Evolutionary conservation across 2,113 vertebrate genomes (phyloP), one percentile per base, ranked within the genome.

Genomic region (Cyrtonyx montezumae): DNA sequence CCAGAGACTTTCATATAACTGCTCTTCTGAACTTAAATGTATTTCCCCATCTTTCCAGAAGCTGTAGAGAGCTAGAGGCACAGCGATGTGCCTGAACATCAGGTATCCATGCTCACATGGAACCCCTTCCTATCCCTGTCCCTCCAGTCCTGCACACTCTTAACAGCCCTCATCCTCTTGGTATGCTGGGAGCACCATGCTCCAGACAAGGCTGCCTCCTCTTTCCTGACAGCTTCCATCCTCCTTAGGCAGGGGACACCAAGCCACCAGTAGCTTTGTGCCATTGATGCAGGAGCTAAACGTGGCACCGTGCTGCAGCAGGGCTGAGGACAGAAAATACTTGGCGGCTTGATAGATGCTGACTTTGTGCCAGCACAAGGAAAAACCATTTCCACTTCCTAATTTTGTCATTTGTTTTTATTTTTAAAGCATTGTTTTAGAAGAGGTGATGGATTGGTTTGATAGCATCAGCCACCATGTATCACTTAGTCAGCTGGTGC

Each of bases 21-120:
- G 85, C 42, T 19, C 55, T 34, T 74, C 48, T 53, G 45, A 82
- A 59, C 37, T 81, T n/a, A 69, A 46, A 3, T 0, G 0, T 1
- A 1, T 22, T 81, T 67, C 51, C 42, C 9, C 4, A 8, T 19
- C 9, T 70, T 42, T 42, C 15, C 17, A 61, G 30, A 90, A 87
- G 22, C 23, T 45, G 36, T 85, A 66, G 36, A 87, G 42, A 75
- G n/a, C 1, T 0, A 70, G 59, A 79, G 34, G 49, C 65, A 56
- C 43, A 28, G 36, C 2, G n/a, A 40, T 7, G 6, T 13, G 20
- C 74, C 51, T 19, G 4, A 30, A 37, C 2, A 1, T 25, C 1
- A 0, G 12, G 42, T 20, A 22, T 9, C 12, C 5, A 0, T 12
- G 42, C 11, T 69, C 22, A 8, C 13, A 20, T 48, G 30, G 49